These are phyloP conservation scores for Antitype chi DNA, from an alignment of 2,888 invertebrate species.

Conservation along the genomic window DNA sequence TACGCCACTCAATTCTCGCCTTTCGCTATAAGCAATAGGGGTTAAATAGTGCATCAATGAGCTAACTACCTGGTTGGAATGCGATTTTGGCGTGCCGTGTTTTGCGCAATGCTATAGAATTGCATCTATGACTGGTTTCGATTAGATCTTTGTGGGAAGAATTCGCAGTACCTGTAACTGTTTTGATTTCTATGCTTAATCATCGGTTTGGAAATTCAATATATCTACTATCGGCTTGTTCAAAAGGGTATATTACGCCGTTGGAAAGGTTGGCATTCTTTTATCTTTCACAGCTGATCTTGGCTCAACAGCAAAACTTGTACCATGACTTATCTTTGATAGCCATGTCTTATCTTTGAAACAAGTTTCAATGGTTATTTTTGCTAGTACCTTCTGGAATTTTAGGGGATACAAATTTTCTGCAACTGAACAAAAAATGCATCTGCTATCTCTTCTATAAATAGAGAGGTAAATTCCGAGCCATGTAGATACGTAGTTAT, in stretches of 20 bases:
- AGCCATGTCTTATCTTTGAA: slow-evolving; percentile 23
- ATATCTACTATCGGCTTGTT: slow-evolving; percentile 27
- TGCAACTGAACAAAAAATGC: neutral
- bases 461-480: slow-evolving; percentile 5
- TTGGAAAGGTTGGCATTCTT: slow-evolving; percentile 26
- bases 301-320: slow-evolving; percentile 19
- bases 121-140: slow-evolving; percentile 75
- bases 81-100: slow-evolving; percentile 73
- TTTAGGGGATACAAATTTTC: neutral
- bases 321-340: slow-evolving; percentile 24
- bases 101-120: slow-evolving; percentile 77
- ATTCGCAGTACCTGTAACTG: slow-evolving; percentile 62
- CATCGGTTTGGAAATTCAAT: slow-evolving; percentile 39
- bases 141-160: slow-evolving; percentile 76
- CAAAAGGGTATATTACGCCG: slow-evolving; percentile 23
- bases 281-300: slow-evolving; percentile 49
- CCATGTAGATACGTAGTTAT: neutral
- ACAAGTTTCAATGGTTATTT: slow-evolving; percentile 4
- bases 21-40: slow-evolving; percentile 57
- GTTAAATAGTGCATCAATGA: slow-evolving; percentile 53
- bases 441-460: neutral
- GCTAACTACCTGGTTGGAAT: slow-evolving; percentile 70
- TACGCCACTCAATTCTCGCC: slow-evolving; percentile 59
- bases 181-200: slow-evolving; percentile 54
- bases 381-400: neutral